phyloP scores from a whole-genome alignment of 2,888 invertebrate species.

The Lamproptera curius region DNA sequence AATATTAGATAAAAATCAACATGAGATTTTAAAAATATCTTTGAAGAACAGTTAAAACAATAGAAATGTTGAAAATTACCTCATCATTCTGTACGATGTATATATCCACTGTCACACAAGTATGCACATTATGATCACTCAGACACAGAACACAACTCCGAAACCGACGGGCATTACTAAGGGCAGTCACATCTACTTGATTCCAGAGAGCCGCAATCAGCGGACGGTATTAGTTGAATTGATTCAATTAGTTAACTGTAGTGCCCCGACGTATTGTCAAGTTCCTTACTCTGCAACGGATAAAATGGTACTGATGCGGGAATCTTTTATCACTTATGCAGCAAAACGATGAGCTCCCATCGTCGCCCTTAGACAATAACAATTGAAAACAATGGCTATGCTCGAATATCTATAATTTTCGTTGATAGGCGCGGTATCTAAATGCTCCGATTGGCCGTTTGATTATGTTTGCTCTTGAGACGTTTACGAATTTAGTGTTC shows the following conservation, averaged over 20 bases:
- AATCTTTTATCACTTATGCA: conserved; percentile 70
- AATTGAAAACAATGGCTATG: conserved; percentile 44
- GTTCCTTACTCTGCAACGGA: conserved; percentile 49
- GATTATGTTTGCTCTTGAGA: conserved; percentile 56
- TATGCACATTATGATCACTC: conserved; percentile 20
- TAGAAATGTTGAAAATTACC: conserved; percentile 6
- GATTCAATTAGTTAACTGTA: conserved; percentile 57
- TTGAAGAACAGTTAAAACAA: conserved; percentile 4
- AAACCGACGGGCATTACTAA: conserved; percentile 15
- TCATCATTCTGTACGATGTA: conserved; percentile 17
- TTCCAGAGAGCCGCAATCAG: conserved; percentile 42
- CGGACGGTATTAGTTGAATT: conserved; percentile 61
- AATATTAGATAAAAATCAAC: background rate
- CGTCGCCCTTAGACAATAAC: conserved; percentile 24
- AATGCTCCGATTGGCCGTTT: conserved; percentile 56
- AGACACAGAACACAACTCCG: conserved; percentile 23
- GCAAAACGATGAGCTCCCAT: conserved; percentile 31
- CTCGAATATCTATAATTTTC: conserved; percentile 42
- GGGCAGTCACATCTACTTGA: conserved; percentile 22
- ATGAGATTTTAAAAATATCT: background rate
- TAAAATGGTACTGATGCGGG: conserved; percentile 61
- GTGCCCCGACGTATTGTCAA: conserved; percentile 36
- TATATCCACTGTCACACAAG: conserved; percentile 18
- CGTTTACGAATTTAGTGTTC: conserved; percentile 33
- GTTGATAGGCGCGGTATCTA: conserved; percentile 47